Base-by-base conservation (phyloP, 1,140 invertebrate genomes). In the Zaprionus vittiger region DNA sequence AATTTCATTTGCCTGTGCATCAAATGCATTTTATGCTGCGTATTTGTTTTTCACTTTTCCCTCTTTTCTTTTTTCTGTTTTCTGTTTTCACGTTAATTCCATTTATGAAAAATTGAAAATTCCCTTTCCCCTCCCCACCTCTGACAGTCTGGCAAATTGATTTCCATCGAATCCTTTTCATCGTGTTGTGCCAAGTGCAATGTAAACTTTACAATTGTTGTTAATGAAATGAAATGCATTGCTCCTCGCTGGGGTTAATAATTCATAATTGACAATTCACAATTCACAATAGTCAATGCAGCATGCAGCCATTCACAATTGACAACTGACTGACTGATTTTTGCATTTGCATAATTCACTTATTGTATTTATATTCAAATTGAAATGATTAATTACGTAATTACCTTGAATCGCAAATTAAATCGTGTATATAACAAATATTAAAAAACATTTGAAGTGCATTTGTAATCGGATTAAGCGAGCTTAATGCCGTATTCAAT, bases 1-100 rank as follows among this genome's bases (percentile, higher is more conserved):
- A 69, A 81, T 81, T 81, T 77, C 80, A 80, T 68, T 79, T 81
- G 74, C 74, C 2, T 9, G 68, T 73, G 31, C 69, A 73, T 62
- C 52, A 73, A 78, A 79, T 67, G 63, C 63, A 68, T 80, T 78
- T 47, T 37, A 28, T 61, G 41, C 41, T 47, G 41, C 41, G n/a
- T 17, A 47, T 47, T 68, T 62, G 47, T 28, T 54, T 4, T 52
- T 26, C 11, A 17, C 5, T 14, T 56, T 52, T 64, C 14, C 14
- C 5, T 41, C 34, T 11, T 22, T 34, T 1, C 2, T 41, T 41
- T 41, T n/a, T 17, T n/a, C n/a, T n/a, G n/a, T n/a, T 7, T 17
- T 44, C 6, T n/a, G 6, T 47, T 47, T 47, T 47, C 41, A 7
- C 17, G n/a, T 47, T 47, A 47, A 47, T 47, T 47, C n/a, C 41